phyloP scores from a whole-genome alignment of 2,797 vertebrate genomes.

The Arremon brunneinucha region DNA sequence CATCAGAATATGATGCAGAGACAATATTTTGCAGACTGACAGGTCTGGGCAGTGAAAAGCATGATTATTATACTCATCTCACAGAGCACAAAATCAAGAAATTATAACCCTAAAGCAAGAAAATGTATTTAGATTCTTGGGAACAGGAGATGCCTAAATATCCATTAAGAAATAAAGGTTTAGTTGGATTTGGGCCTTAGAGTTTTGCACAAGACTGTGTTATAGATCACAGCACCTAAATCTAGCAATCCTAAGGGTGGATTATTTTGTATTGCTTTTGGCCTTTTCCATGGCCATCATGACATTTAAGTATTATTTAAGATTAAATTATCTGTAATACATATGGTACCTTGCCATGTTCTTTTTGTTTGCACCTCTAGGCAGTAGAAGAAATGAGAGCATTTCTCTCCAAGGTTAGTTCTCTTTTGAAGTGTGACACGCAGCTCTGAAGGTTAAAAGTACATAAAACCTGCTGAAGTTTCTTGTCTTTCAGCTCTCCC shows the following conservation, averaged over 20 bases:
- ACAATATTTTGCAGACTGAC: neutral
- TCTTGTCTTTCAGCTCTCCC: neutral
- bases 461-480: neutral
- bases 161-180: neutral
- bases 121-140: neutral
- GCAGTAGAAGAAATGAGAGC: neutral
- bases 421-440: neutral
- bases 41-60: neutral
- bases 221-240: neutral
- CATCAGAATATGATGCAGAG: neutral
- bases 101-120: neutral
- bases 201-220: neutral
- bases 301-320: neutral
- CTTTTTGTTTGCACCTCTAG: neutral
- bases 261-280: neutral
- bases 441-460: neutral
- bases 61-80: neutral
- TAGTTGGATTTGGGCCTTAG: neutral
- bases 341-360: rapidly evolving
- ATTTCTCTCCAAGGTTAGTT: neutral
- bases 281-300: neutral
- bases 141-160: neutral
- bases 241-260: neutral
- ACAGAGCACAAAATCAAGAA: neutral
- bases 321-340: neutral